These are phyloP conservation scores for Pseudotriccus pelzelni DNA, from an alignment of 2,797 vertebrate species.

Conservation along the genomic window DNA sequence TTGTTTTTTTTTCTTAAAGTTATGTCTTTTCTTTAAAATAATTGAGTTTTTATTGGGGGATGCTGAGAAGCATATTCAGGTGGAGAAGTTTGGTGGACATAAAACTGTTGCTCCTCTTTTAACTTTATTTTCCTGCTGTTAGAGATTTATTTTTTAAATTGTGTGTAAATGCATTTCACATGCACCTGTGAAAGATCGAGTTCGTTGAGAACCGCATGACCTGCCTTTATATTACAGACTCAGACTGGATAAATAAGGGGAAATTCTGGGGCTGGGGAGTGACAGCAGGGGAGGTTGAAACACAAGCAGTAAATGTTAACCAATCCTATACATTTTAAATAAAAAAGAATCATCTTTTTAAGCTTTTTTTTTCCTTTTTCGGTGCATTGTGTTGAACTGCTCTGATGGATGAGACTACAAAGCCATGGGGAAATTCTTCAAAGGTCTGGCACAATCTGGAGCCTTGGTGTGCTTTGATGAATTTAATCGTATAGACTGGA, in stretches of 20 bases:
- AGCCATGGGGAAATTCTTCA: constrained; percentile 77
- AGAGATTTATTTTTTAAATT: not conserved
- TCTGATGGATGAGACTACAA: constrained; percentile 67
- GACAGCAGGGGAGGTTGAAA: not conserved
- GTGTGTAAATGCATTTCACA: not conserved
- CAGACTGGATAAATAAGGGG: not conserved
- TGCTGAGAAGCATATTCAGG: not conserved
- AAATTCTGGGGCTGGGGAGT: not conserved
- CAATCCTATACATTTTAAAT: constrained; percentile 17
- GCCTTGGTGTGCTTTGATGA: constrained; percentile 74
- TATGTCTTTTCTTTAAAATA: not conserved
- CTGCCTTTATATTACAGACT: not conserved
- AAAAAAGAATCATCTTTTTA: not conserved
- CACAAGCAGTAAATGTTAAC: not conserved
- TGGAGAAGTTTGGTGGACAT: not conserved
- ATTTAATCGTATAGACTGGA: constrained; percentile 76
- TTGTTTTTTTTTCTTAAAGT: not conserved
- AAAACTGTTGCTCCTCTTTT: not conserved
- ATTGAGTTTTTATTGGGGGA: not conserved
- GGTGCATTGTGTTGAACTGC: constrained; percentile 44
- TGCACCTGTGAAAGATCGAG: not conserved
- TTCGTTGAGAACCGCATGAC: not conserved
- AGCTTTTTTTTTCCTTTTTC: constrained; percentile 35
- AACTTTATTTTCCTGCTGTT: not conserved
- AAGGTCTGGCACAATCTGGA: constrained; percentile 69